Base-by-base conservation (phyloP, 1,140 invertebrate species). In the Dryas iulia region DNA sequence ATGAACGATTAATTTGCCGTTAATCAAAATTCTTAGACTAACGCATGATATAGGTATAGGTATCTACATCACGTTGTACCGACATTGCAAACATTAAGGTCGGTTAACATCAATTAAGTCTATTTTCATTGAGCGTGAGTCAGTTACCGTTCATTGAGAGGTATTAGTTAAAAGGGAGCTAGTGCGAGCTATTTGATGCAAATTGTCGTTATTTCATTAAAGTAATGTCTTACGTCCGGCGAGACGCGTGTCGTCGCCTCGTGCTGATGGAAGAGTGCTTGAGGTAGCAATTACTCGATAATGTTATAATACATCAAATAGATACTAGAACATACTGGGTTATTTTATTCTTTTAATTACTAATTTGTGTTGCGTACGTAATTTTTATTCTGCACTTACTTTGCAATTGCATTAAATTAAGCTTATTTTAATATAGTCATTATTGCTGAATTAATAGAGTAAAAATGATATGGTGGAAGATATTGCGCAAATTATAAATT, bases 61-160 rank as follows among this genome's bases (percentile, higher is more conserved):
- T 18, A n/a, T n/a, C n/a, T n/a, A 47, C 39, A 47, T 35, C n/a
- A 12, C 35, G 18, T 10, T 10, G 18, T 21, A 47, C 39, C 18
- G 39, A 47, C 18, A 47, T 47, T 21, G 5, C 39, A 62, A 53
- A 58, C 71, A 79, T 81, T 83, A 71, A 76, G 73, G 75, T 79
- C 72, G 76, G 74, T 80, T 76, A 77, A 78, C 69, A 81, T 84
- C 85, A 86, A 87, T 89, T 87, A 86, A 81, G 78, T 78, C 79
- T 77, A 84, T 86, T 78, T 81, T 82, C 85, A 86, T 87, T 87
- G 82, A 88, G 73, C 70, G 64, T 89, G 85, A 87, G 83, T 88
- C 82, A 86, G 73, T 69, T 67, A 70, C 58, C 74, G 68, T 69
- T 81, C 86, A 87, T 87, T 89, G 83, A 87, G 77, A 81, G 75